Conservation (phyloP, 2,888 invertebrate genomes). For the Stenichneumon culpator region DNA sequence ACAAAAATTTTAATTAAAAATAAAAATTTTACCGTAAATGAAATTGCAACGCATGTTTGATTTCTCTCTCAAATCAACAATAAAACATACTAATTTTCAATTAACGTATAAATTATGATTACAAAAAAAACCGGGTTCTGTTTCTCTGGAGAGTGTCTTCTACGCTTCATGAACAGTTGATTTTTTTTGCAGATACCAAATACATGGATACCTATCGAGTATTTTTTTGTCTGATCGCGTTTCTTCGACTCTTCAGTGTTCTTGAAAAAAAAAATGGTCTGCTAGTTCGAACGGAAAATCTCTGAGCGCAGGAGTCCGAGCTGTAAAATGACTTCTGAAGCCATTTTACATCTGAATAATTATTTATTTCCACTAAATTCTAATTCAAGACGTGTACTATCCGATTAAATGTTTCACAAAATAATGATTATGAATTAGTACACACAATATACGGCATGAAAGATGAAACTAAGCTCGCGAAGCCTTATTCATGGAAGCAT, state of each 20-base stretch:
- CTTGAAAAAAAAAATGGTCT: background rate
- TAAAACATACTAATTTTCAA: too few relatives aligned
- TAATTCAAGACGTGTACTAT: background rate
- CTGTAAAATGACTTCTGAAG: background rate
- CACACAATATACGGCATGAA: background rate
- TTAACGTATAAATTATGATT: too few relatives aligned
- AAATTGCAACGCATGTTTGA: too few relatives aligned
- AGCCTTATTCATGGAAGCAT: background rate
- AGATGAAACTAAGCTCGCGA: background rate
- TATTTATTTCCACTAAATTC: background rate
- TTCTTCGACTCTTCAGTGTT: background rate
- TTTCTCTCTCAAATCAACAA: too few relatives aligned
- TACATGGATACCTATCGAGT: background rate
- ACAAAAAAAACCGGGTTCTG: too few relatives aligned
- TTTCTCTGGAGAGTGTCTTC: too few relatives aligned
- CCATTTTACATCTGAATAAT: background rate
- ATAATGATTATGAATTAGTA: background rate
- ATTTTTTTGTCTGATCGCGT: background rate
- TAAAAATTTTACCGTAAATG: too few relatives aligned
- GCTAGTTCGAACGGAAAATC: background rate
- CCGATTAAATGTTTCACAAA: background rate
- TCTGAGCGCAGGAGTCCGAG: background rate
- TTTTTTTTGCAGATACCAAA: too few relatives aligned
- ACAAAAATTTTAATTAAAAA: too few relatives aligned
- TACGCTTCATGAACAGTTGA: too few relatives aligned